phyloP scores from a whole-genome alignment of 2,888 invertebrate genomes.

The Galeopsomyia nigrocyanea region DNA sequence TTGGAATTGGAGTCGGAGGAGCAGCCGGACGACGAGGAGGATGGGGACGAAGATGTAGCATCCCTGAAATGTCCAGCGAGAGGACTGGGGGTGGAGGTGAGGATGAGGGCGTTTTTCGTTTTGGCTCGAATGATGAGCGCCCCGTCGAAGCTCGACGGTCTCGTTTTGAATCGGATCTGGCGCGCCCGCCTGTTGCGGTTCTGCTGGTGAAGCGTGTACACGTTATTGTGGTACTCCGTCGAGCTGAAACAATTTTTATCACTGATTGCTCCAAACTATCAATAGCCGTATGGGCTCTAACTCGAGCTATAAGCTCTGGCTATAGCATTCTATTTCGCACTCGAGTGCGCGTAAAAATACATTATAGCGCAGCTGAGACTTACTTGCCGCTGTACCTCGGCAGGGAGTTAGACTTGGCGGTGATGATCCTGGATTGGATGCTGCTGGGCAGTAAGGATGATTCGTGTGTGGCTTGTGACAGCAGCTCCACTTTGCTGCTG shows the following conservation, averaged over 20 bases:
- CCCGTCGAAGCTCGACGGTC: slow-evolving; percentile 59
- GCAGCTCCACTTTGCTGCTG: too few relatives aligned
- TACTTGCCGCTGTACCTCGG: neutral
- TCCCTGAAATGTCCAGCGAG: slow-evolving; percentile 50
- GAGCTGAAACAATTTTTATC: slow-evolving; percentile 13
- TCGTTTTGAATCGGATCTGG: slow-evolving; percentile 53
- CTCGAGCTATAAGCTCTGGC: too few relatives aligned
- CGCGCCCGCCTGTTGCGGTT: slow-evolving; percentile 55
- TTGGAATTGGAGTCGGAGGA: slow-evolving; percentile 56
- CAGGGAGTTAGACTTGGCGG: slow-evolving; percentile 3
- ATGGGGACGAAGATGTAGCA: too few relatives aligned
- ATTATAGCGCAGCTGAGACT: neutral
- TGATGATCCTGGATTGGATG: slow-evolving; percentile 35
- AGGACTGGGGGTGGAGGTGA: slow-evolving; percentile 13
- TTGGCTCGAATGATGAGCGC: slow-evolving; percentile 53
- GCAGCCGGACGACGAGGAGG: slow-evolving; percentile 58
- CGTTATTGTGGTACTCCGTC: slow-evolving; percentile 49
- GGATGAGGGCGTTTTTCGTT: slow-evolving; percentile 49
- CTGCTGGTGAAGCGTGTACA: slow-evolving; percentile 52
- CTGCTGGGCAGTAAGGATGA: slow-evolving; percentile 22
- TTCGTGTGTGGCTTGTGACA: slow-evolving; percentile 1
- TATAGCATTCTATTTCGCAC: too few relatives aligned
- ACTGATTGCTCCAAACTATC: too few relatives aligned
- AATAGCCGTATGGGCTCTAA: too few relatives aligned
- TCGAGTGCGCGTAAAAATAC: neutral